A percentile compares a stretch with the other conserved stretches of the same genome.
These are phyloP conservation scores for Troides oblongomaculatus DNA, from an alignment of 2,888 invertebrate species.

Conservation along the genomic window DNA sequence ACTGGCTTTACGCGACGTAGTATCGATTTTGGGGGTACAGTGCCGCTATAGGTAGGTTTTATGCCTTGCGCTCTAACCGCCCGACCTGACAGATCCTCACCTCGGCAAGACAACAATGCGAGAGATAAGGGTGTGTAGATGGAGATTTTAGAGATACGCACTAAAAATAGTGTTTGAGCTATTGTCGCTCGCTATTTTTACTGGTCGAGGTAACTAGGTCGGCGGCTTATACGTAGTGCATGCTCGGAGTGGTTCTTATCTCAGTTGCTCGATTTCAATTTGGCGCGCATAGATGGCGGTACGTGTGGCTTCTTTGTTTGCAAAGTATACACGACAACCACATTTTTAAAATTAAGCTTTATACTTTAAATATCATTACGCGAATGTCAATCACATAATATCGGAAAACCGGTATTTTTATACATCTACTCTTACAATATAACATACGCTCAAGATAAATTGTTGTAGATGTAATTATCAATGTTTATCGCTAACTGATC, in stretches of 20 bases:
- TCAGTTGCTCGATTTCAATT: constrained; percentile 32
- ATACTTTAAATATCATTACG: too few species aligned
- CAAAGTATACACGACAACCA: too few species aligned
- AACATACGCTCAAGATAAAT: too few species aligned
- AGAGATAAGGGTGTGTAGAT: constrained; percentile 61
- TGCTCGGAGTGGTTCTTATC: constrained; percentile 43
- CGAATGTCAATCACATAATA: too few species aligned
- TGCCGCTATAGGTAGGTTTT: constrained; percentile 42
- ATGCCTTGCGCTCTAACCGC: constrained; percentile 56
- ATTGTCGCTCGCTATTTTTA: constrained; percentile 77
- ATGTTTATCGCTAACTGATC: too few species aligned
- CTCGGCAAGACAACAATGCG: constrained; percentile 39
- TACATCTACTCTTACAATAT: too few species aligned
- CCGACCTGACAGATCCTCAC: constrained; percentile 35
- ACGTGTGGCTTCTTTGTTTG: too few species aligned
- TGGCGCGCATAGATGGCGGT: constrained; percentile 44
- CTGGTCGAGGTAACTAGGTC: constrained; percentile 72
- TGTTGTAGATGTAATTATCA: too few species aligned
- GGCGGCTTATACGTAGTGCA: constrained; percentile 53
- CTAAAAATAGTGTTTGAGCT: constrained; percentile 78
- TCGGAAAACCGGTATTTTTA: too few species aligned
- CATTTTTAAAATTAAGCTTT: too few species aligned
- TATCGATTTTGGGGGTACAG: constrained; percentile 48
- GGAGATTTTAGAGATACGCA: constrained; percentile 67
- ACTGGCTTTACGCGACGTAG: constrained; percentile 48